Evolutionary conservation across 2,113 vertebrate genomes (phyloP).

Genomic region (Anseranas semipalmata): DNA sequence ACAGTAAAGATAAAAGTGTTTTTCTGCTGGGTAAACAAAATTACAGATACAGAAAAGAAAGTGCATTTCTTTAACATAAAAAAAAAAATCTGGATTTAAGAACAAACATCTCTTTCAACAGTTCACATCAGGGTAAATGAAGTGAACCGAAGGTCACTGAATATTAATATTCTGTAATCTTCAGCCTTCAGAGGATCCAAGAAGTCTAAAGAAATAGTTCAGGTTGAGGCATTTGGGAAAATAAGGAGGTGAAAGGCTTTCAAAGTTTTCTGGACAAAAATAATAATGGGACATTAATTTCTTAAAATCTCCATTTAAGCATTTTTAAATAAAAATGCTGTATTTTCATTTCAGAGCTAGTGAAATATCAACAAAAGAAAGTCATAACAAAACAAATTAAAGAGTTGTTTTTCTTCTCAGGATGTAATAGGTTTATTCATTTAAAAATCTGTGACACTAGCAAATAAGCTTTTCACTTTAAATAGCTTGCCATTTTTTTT

Average conservation of each 20-base stretch:
- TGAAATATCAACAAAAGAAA: conserved; percentile 1
- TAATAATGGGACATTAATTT: neutral
- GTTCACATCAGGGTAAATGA: neutral
- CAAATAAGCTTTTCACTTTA: neutral
- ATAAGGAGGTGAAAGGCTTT: conserved; percentile 1
- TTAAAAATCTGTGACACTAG: neutral
- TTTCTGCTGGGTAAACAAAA: neutral
- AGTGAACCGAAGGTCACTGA: neutral
- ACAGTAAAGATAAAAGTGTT: neutral
- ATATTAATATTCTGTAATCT: conserved; percentile 2
- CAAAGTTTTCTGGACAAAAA: neutral
- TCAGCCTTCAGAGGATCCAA: conserved; percentile 6
- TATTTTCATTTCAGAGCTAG: neutral
- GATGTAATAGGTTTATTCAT: neutral
- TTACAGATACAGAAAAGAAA: neutral
- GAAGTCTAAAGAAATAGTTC: neutral
- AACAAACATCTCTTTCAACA: neutral
- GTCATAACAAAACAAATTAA: neutral
- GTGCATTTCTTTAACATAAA: neutral
- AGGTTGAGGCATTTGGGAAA: neutral
- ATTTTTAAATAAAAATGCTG: neutral
- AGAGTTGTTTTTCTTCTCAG: neutral
- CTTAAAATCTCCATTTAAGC: neutral
- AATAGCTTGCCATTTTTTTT: neutral
- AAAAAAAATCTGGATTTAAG: neutral